Evolutionary conservation across 2,888 invertebrate genomes (phyloP), one percentile per base, ranked within the genome.

Genomic region (Ochlodes sylvanus): DNA sequence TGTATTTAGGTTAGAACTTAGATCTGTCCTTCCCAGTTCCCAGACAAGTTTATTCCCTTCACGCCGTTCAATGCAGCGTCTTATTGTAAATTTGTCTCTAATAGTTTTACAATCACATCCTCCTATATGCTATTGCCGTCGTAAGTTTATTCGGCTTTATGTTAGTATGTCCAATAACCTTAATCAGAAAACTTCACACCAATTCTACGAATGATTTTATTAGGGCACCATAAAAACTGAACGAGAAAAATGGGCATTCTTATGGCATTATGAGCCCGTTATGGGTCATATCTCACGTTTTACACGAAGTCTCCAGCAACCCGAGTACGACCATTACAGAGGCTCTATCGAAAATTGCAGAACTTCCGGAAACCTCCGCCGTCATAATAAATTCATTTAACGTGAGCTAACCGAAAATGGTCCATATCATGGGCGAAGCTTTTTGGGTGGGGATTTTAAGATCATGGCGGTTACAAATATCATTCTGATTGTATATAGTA

Each of bases 331-430:
- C 76, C 70, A 71, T 79, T 73, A 76, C 76, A 76, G 71, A 69
- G 67, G 72, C 74, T 75, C 77, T 80, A 82, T 79, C 75, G 81
- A 76, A 80, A 82, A 86, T 85, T 82, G 79, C 83, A 76, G 82
- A 85, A 87, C 79, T 86, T 85, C 76, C 74, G 69, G 76, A 72
- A 70, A 72, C 72, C 73, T 73, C 74, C 71, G 72, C 64, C 58
- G 77, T 84, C 82, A 84, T 87, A 85, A 87, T 85, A 85, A 84
- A 88, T 87, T 88, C 83, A 87, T 86, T 83, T 81, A 79, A 81
- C 78, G 80, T 78, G 74, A 71, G 76, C 77, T 79, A 75, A 72
- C 71, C 69, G 71, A 70, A 63, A 63, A 65, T 52, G 71, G 71
- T 62, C 41, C 73, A 73, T 56, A 4, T 7, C 27, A 32, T 15